Conservation (phyloP, 2,797 vertebrate genomes). For the Rhinophrynus dorsalis region DNA sequence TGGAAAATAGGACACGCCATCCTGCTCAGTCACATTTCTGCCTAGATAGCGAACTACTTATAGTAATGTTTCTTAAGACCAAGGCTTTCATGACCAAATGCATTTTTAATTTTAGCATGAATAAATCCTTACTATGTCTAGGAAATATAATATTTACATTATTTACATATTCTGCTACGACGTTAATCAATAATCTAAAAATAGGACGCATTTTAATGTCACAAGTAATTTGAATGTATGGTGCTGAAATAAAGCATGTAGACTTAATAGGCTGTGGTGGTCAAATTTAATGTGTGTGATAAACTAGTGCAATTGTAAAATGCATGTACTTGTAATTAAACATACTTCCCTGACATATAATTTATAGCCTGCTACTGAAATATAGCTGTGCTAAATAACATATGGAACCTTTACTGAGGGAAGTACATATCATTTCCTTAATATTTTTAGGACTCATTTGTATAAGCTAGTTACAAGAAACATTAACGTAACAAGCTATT, state of each 20-base stretch:
- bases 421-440: background rate
- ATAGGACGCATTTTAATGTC: slow-evolving; percentile 21
- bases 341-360: slow-evolving; percentile 36
- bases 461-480: slow-evolving; percentile 26
- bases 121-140: slow-evolving; percentile 53
- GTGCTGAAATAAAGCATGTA: slow-evolving; percentile 19
- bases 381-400: slow-evolving; percentile 18
- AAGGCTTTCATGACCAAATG: slow-evolving; percentile 61
- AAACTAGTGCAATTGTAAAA: slow-evolving; percentile 42
- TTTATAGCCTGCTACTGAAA: slow-evolving; percentile 29
- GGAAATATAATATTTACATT: slow-evolving; percentile 51
- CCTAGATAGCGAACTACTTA: slow-evolving; percentile 69
- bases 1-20: slow-evolving; percentile 71
- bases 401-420: slow-evolving; percentile 7
- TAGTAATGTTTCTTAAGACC: slow-evolving; percentile 59
- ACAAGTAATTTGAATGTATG: slow-evolving; percentile 22
- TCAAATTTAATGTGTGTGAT: slow-evolving; percentile 40
- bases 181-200: slow-evolving; percentile 45
- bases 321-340: slow-evolving; percentile 51
- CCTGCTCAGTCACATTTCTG: slow-evolving; percentile 66
- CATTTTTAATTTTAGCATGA: slow-evolving; percentile 61
- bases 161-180: slow-evolving; percentile 50
- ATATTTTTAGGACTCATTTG: slow-evolving; percentile 36
- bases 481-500: slow-evolving; percentile 32
- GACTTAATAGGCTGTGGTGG: slow-evolving; percentile 30